Conservation (phyloP, 2,797 vertebrate genomes). For the Silurus lanzhouensis region DNA sequence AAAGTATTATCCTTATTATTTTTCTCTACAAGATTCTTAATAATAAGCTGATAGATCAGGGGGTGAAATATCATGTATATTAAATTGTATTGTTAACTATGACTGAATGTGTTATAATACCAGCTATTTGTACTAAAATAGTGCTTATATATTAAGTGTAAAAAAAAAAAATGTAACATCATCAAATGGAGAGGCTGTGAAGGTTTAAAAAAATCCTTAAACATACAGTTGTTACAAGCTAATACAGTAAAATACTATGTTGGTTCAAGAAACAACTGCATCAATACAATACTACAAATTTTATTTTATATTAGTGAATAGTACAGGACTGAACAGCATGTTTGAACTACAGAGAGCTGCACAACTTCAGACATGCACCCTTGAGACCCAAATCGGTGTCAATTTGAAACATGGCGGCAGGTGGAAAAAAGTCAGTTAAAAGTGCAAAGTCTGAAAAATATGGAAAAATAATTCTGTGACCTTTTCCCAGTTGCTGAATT, state of each 20-base stretch:
- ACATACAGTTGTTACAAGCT: background rate
- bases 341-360: background rate
- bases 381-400: background rate
- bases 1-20: background rate
- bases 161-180: background rate
- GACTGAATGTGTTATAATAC: background rate
- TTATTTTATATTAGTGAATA: background rate
- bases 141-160: background rate
- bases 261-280: background rate
- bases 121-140: background rate
- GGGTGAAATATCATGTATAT: background rate
- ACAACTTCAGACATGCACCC: background rate
- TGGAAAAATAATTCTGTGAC: background rate
- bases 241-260: background rate
- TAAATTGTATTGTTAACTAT: background rate
- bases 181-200: background rate
- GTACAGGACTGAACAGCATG: background rate
- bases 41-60: background rate
- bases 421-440: background rate
- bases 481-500: background rate
- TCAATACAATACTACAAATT: background rate
- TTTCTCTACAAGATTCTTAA: background rate
- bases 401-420: background rate
- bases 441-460: background rate
- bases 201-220: background rate